Percentiles rank a stretch among this genome's conserved stretches.
Conservation (phyloP, 2,797 vertebrate genomes). For the Melanotaenia trifasciata region DNA sequence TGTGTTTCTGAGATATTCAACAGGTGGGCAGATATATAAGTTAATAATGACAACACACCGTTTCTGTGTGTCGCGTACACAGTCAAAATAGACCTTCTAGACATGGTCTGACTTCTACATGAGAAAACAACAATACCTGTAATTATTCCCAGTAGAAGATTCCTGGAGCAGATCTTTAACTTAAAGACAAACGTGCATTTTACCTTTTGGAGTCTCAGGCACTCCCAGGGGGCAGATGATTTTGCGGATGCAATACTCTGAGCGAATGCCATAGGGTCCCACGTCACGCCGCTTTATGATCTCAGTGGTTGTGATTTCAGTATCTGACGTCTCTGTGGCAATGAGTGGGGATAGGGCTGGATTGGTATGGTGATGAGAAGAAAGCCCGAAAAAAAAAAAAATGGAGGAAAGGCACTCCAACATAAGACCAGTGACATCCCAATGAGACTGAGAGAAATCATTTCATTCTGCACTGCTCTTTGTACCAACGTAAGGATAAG, state of each 20-base stretch:
- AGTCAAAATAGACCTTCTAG: neutral
- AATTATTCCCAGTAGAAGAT: neutral
- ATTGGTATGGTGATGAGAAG: constrained; percentile 74
- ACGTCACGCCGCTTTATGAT: constrained; percentile 98
- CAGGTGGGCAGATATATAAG: neutral
- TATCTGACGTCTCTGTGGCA: constrained; percentile 94
- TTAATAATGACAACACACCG: neutral
- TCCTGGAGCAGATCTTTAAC: neutral
- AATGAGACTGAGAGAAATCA: constrained; percentile 1
- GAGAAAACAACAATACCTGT: neutral
- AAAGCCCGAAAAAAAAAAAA: constrained; percentile 59
- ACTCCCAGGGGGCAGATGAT: constrained; percentile 97
- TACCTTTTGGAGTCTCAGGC: constrained; percentile 96
- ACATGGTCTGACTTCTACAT: neutral
- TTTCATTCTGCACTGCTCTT: constrained; percentile 12
- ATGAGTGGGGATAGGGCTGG: constrained; percentile 80
- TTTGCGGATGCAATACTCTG: constrained; percentile 97
- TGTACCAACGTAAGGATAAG: neutral
- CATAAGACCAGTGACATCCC: constrained; percentile 44
- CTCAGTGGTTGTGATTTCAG: constrained; percentile 98
- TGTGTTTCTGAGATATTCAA: constrained; percentile 89
- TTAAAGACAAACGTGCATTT: constrained; percentile 7
- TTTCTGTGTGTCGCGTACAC: neutral
- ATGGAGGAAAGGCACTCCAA: constrained; percentile 71
- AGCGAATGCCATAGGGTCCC: constrained; percentile 94